A percentile compares a stretch with the other conserved stretches of the same genome.
Evolutionary conservation across 2,797 vertebrate genomes (phyloP).

Genomic region (Leuciscus waleckii): DNA sequence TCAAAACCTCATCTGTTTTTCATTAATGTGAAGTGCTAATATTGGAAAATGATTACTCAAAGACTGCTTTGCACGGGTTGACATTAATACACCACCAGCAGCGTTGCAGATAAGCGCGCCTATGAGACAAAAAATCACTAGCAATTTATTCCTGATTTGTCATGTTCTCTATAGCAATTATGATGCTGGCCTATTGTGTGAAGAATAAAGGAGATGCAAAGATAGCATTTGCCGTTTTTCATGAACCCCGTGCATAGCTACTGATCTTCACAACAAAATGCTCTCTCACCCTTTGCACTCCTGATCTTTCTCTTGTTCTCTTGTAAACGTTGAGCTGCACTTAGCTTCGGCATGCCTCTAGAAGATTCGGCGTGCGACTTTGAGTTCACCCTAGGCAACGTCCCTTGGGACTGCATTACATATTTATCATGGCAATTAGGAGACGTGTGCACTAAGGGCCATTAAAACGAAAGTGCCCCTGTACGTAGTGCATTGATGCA

Average conservation of each 20-base stretch:
- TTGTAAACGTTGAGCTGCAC: slow-evolving; percentile 9
- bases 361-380: background rate
- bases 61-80: slow-evolving; percentile 29
- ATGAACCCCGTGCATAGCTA: background rate
- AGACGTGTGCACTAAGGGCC: slow-evolving; percentile 62
- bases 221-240: slow-evolving; percentile 43
- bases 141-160: slow-evolving; percentile 42
- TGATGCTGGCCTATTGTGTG: slow-evolving; percentile 44
- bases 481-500: slow-evolving; percentile 8
- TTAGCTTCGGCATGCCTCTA: background rate
- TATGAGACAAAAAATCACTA: slow-evolving; percentile 27
- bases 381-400: slow-evolving; percentile 10
- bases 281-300: slow-evolving; percentile 2
- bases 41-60: slow-evolving; percentile 45
- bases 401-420: slow-evolving; percentile 59
- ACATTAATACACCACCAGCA: slow-evolving; percentile 41
- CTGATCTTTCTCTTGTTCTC: slow-evolving; percentile 5
- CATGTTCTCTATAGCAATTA: slow-evolving; percentile 40
- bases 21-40: slow-evolving; percentile 54
- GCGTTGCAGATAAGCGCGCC: background rate
- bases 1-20: slow-evolving; percentile 47
- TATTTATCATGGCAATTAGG: slow-evolving; percentile 76
- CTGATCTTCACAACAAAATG: slow-evolving; percentile 27
- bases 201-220: slow-evolving; percentile 40
- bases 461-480: slow-evolving; percentile 62